Conservation (phyloP, 1,140 invertebrate genomes). For the Drosophila takahashii region DNA sequence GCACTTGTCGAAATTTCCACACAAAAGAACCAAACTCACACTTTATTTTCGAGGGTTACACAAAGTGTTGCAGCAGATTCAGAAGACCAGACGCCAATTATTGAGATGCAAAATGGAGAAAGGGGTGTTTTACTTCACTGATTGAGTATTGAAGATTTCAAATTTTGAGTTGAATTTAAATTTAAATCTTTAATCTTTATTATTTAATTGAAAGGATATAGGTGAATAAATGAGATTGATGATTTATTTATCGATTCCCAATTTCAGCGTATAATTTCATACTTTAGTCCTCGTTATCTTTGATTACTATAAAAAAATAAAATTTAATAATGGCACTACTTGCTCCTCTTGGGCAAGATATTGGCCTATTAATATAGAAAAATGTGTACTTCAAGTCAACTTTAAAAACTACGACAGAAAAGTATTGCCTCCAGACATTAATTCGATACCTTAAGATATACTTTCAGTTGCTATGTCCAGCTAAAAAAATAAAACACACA, state of each 20-base stretch:
- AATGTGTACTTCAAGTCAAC: not conserved
- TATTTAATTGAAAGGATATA: too few species aligned
- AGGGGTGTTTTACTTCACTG: not conserved
- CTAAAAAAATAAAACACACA: constrained; percentile 5
- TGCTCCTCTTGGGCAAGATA: too few species aligned
- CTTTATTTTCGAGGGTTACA: constrained; percentile 1
- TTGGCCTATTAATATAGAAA: not conserved
- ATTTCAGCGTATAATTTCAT: too few species aligned
- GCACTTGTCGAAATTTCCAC: constrained; percentile 2
- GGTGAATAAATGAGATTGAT: too few species aligned
- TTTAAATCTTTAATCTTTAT: too few species aligned
- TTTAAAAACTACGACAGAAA: not conserved
- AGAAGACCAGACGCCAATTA: not conserved
- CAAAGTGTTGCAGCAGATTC: not conserved
- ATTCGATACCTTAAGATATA: constrained; percentile 37
- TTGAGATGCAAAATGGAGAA: not conserved
- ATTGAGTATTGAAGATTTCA: too few species aligned
- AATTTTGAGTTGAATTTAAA: too few species aligned
- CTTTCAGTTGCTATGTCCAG: constrained; percentile 22
- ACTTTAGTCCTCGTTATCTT: too few species aligned
- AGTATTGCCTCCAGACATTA: constrained; percentile 21
- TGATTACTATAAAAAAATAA: too few species aligned
- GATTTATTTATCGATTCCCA: too few species aligned
- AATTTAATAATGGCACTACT: too few species aligned
- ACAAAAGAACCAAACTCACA: constrained; percentile 2